Percentiles rank a stretch among this genome's conserved stretches.
Conservation (phyloP, 2,797 vertebrate species). For the Telmatherina bonti region DNA sequence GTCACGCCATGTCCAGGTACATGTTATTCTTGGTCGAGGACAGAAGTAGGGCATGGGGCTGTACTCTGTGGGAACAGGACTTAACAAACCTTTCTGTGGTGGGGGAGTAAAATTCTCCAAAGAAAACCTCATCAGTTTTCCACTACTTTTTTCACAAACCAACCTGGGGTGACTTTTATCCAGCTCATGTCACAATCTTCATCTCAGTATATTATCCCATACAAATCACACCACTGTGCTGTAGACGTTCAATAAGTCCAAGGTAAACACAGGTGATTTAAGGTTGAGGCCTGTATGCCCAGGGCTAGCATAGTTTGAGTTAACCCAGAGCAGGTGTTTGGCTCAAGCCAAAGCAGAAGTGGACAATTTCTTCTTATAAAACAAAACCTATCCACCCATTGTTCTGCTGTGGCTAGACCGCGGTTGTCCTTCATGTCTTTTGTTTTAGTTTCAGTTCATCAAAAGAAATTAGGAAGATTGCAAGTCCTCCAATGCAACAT, state of each 20-base stretch:
- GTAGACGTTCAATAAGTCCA: slow-evolving; percentile 46
- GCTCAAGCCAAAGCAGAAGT: slow-evolving; percentile 35
- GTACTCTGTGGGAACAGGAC: slow-evolving; percentile 69
- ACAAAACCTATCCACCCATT: slow-evolving; percentile 38
- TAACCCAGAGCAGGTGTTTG: slow-evolving; percentile 51
- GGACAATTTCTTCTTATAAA: slow-evolving; percentile 21
- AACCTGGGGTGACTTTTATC: slow-evolving; percentile 51
- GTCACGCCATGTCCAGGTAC: slow-evolving; percentile 69
- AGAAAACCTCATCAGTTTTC: slow-evolving; percentile 69
- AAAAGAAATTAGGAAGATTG: slow-evolving; percentile 43
- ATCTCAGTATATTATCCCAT: slow-evolving; percentile 30
- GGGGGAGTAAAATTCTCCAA: slow-evolving; percentile 51
- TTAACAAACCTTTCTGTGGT: slow-evolving; percentile 53
- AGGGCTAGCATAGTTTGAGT: slow-evolving; percentile 14
- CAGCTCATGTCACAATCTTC: slow-evolving; percentile 34
- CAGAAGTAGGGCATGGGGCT: slow-evolving; percentile 65
- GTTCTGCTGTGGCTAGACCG: slow-evolving; percentile 17
- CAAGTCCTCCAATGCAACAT: slow-evolving; percentile 41
- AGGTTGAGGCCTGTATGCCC: slow-evolving; percentile 28
- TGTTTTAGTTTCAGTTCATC: slow-evolving; percentile 65
- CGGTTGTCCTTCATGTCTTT: slow-evolving; percentile 13
- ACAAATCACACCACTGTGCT: slow-evolving; percentile 43
- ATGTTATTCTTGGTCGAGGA: slow-evolving; percentile 76
- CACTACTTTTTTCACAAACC: slow-evolving; percentile 70
- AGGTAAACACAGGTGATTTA: slow-evolving; percentile 60